These are phyloP conservation scores for Eupithecia dodoneata DNA, from an alignment of 2,888 invertebrate genomes.

Conservation along the genomic window DNA sequence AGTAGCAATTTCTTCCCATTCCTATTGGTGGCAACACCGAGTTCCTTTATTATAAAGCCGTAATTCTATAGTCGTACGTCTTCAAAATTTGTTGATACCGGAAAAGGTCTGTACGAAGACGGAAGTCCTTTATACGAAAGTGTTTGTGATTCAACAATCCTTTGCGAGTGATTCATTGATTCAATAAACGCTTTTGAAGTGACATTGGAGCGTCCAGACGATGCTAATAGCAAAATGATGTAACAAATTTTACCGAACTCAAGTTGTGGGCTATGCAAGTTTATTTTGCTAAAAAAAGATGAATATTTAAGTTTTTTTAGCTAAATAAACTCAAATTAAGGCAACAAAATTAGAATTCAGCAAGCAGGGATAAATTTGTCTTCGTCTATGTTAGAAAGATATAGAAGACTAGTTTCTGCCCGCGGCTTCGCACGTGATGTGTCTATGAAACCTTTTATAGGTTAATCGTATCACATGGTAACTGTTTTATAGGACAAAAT, in stretches of 20 bases:
- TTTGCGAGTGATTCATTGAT: slow-evolving; percentile 24
- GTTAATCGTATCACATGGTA: too few species aligned
- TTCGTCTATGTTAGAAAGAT: not conserved
- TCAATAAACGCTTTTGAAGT: slow-evolving; percentile 18
- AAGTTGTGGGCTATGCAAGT: not conserved
- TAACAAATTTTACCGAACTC: not conserved
- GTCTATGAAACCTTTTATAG: too few species aligned
- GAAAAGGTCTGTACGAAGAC: slow-evolving; percentile 38
- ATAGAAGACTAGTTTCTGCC: not conserved
- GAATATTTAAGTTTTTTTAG: too few species aligned
- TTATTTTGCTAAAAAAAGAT: not conserved
- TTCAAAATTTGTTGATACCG: slow-evolving; percentile 33
- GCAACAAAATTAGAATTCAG: not conserved
- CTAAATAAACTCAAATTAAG: too few species aligned
- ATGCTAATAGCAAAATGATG: slow-evolving; percentile 16
- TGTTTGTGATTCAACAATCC: slow-evolving; percentile 37
- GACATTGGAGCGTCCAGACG: slow-evolving; percentile 24
- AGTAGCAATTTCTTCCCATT: not conserved
- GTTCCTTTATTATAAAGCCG: not conserved
- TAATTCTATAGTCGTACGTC: not conserved
- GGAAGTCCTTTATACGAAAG: slow-evolving; percentile 50
- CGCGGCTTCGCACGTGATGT: too few species aligned
- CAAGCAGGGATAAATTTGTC: not conserved
- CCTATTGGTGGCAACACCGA: not conserved
- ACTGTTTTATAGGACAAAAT: too few species aligned